Evolutionary conservation across 2,888 invertebrate genomes (phyloP).

Genomic region (Caenorhabditis wallacei): DNA sequence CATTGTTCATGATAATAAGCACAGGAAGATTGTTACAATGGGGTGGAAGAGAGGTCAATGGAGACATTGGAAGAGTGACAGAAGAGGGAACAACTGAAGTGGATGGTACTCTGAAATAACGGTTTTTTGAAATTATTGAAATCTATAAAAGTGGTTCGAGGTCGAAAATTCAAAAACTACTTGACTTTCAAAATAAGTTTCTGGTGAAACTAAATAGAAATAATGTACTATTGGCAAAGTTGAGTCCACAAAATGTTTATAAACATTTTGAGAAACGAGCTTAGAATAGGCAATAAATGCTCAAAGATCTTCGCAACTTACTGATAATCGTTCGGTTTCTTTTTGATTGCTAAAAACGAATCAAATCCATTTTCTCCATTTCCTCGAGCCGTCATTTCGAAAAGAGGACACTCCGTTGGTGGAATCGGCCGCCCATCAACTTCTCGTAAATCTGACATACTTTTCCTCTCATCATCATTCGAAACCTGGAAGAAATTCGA

Average conservation of each 20-base stretch:
- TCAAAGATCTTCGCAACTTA: conserved; percentile 28
- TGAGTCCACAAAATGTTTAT: conserved; percentile 5
- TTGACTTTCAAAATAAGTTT: conserved; percentile 7
- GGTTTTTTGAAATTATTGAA: neutral
- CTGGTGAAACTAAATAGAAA: neutral
- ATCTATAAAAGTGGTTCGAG: neutral
- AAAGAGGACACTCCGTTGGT: conserved; percentile 94
- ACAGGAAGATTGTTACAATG: conserved; percentile 30
- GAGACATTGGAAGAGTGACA: conserved; percentile 56
- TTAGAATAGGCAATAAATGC: neutral
- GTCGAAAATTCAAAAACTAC: neutral
- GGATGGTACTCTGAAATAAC: conserved; percentile 56
- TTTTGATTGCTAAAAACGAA: conserved; percentile 63
- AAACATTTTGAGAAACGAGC: conserved; percentile 14
- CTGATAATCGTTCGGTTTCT: conserved; percentile 63
- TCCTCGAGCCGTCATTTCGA: conserved; percentile 62
- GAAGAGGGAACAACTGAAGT: conserved; percentile 52
- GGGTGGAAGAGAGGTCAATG: conserved; percentile 37
- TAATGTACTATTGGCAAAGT: too few relatives aligned
- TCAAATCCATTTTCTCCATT: conserved; percentile 86
- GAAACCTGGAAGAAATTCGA: conserved; percentile 48
- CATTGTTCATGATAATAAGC: conserved; percentile 47
- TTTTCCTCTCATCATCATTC: conserved; percentile 51
- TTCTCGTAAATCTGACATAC: conserved; percentile 61
- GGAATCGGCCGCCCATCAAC: conserved; percentile 91